Percentiles rank a stretch among this genome's conserved stretches.
These are phyloP conservation scores for Salpingus planirostris DNA, from an alignment of 2,888 invertebrate genomes.

Conservation along the genomic window DNA sequence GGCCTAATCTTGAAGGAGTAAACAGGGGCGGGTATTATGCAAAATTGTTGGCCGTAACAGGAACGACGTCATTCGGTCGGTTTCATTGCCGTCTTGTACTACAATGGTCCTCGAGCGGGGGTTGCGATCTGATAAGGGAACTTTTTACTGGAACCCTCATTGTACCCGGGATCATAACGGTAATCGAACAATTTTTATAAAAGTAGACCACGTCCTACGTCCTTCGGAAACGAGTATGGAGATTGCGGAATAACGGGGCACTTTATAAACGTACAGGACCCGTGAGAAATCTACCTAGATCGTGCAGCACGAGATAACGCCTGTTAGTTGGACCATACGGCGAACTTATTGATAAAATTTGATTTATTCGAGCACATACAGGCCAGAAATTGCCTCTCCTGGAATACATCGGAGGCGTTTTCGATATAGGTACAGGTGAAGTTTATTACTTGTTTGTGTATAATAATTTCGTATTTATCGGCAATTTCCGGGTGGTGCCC, in stretches of 20 bases:
- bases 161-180: conserved; percentile 14
- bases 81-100: conserved; percentile 14
- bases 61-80: conserved; percentile 19
- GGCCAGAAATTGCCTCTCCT: conserved; percentile 10
- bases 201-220: conserved; percentile 12
- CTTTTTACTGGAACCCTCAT: conserved; percentile 17
- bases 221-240: conserved; percentile 20
- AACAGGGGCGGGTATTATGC: conserved; percentile 22
- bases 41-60: conserved; percentile 22
- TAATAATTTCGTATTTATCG: conserved; percentile 1
- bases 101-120: conserved; percentile 17
- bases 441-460: background rate
- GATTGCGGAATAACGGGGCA: conserved; percentile 21
- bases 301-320: conserved; percentile 20
- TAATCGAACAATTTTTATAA: conserved; percentile 14
- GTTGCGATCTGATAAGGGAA: conserved; percentile 12
- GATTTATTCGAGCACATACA: conserved; percentile 20
- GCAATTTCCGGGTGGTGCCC: background rate
- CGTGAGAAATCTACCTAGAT: conserved; percentile 24
- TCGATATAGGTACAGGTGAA: conserved; percentile 1
- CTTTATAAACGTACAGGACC: conserved; percentile 23
- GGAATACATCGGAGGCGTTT: background rate
- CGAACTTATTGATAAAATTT: conserved; percentile 18
- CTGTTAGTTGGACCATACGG: conserved; percentile 7
- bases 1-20: conserved; percentile 21